Evolutionary conservation across 2,797 vertebrate species (phyloP).

Genomic region (Nannoperca australis): DNA sequence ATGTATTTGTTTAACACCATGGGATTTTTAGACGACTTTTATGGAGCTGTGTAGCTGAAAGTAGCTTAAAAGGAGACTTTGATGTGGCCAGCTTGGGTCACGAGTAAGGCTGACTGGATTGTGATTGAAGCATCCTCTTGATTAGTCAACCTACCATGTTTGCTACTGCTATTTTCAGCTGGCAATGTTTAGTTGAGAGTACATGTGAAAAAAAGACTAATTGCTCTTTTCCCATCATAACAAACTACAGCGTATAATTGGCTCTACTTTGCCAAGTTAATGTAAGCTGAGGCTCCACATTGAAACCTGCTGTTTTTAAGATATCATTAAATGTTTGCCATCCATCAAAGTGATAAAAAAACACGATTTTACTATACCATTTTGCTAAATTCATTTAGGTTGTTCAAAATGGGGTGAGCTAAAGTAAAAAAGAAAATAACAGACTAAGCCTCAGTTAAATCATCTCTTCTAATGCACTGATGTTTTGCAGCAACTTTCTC

Average conservation of each 20-base stretch:
- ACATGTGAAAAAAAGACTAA: conserved; percentile 16
- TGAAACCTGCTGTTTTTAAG: not conserved
- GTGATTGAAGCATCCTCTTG: conserved; percentile 43
- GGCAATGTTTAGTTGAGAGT: conserved; percentile 14
- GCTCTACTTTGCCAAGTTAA: not conserved
- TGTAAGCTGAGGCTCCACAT: not conserved
- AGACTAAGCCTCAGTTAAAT: conserved; percentile 25
- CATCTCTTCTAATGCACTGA: not conserved
- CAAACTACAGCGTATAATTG: not conserved
- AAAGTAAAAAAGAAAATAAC: not conserved
- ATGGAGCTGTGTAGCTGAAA: conserved; percentile 26
- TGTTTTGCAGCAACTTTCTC: conserved; percentile 34
- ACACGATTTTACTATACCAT: not conserved
- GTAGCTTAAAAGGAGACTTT: conserved; percentile 53
- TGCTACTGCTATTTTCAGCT: conserved; percentile 38
- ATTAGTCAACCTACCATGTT: conserved; percentile 37
- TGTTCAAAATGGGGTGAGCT: not conserved
- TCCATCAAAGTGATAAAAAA: conserved; percentile 4
- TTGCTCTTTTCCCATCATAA: conserved; percentile 12
- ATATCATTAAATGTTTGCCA: conserved; percentile 1
- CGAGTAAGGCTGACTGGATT: conserved; percentile 36
- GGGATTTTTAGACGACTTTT: conserved; percentile 20
- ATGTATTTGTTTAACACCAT: conserved; percentile 19
- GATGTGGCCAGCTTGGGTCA: conserved; percentile 36
- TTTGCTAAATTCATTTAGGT: not conserved